Conservation (phyloP, 2,113 vertebrate genomes). For the Neopipo cinnamomea region DNA sequence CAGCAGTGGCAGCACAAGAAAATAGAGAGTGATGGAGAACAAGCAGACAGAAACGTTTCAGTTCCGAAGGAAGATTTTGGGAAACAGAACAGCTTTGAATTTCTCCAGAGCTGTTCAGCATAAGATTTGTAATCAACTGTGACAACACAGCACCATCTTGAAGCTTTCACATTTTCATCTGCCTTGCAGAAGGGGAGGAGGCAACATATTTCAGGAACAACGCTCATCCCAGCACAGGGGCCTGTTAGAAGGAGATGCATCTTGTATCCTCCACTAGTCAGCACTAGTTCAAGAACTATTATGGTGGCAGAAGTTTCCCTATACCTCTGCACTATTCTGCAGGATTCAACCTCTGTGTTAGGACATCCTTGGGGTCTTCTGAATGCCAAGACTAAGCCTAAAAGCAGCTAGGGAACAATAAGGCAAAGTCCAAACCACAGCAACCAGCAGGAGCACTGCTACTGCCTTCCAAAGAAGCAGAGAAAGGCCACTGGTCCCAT, state of each 20-base stretch:
- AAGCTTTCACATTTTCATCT: background rate
- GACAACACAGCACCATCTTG: background rate
- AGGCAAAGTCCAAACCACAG: background rate
- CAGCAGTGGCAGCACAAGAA: background rate
- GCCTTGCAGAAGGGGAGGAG: background rate
- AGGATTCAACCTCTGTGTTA: background rate
- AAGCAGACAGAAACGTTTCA: background rate
- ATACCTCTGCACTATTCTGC: background rate
- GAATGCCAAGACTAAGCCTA: background rate
- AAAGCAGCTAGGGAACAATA: background rate
- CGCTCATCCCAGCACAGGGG: background rate
- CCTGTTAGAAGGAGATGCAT: background rate
- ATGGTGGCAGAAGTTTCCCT: background rate
- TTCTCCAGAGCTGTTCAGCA: background rate
- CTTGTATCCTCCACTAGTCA: background rate
- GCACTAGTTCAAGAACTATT: background rate
- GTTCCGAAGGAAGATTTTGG: background rate
- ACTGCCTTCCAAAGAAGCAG: background rate
- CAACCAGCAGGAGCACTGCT: background rate
- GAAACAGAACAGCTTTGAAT: constrained; percentile 9
- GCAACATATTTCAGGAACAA: background rate
- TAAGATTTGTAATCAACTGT: background rate
- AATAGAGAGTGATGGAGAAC: background rate
- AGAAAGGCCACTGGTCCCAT: background rate
- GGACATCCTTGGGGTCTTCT: background rate